These are phyloP conservation scores for Pemphigus obesinymphae DNA, from an alignment of 1,140 invertebrate species.

Conservation along the genomic window DNA sequence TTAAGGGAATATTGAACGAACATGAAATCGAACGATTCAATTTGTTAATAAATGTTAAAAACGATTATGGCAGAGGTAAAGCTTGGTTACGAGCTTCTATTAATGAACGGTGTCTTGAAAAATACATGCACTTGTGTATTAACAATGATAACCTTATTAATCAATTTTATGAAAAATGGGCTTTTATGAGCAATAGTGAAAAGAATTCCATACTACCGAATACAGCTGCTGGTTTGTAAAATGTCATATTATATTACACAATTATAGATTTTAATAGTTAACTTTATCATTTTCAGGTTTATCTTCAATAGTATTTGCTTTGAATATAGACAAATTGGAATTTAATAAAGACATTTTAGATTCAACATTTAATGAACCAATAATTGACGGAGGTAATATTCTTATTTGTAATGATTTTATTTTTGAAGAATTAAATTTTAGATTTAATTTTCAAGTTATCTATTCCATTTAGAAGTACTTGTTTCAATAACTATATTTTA, in stretches of 20 bases:
- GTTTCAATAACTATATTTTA: too few relatives aligned
- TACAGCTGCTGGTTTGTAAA: conserved; percentile 68
- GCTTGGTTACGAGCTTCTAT: conserved; percentile 81
- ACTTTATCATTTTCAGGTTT: conserved; percentile 59
- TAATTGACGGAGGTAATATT: conserved; percentile 34
- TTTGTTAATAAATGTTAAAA: conserved; percentile 72
- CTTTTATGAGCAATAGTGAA: conserved; percentile 73
- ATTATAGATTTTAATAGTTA: conserved; percentile 12
- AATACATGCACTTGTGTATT: conserved; percentile 73
- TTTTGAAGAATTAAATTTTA: not conserved
- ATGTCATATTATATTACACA: not conserved
- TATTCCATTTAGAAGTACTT: too few relatives aligned
- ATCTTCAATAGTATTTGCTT: conserved; percentile 81
- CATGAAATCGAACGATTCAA: conserved; percentile 82
- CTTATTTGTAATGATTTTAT: not conserved
- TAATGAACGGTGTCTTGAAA: conserved; percentile 83
- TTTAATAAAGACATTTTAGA: conserved; percentile 58
- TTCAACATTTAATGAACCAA: conserved; percentile 45
- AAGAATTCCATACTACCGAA: conserved; percentile 68
- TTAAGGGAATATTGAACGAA: conserved; percentile 69
- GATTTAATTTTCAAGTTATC: not conserved
- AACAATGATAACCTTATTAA: conserved; percentile 60
- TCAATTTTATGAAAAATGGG: conserved; percentile 78
- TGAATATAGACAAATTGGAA: conserved; percentile 79
- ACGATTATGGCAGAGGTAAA: conserved; percentile 73